Evolutionary conservation across 2,797 vertebrate genomes (phyloP).

Genomic region (Orientallactaga sibirica): DNA sequence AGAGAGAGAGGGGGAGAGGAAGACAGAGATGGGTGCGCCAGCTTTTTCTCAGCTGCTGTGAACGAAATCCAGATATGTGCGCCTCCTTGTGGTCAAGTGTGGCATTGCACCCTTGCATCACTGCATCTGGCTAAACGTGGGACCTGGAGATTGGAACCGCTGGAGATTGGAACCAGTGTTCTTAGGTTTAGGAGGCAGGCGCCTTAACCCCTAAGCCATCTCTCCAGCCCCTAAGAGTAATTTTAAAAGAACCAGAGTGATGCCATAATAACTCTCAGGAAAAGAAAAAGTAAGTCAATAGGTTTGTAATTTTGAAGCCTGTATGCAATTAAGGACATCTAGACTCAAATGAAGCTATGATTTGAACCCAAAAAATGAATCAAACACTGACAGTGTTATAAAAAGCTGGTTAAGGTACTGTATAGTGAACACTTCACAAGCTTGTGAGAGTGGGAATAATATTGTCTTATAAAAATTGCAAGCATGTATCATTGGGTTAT

Average conservation of each 20-base stretch:
- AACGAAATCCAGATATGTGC: no score
- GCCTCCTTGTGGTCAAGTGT: no score
- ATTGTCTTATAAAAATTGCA: conserved; percentile 38
- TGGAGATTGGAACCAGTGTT: no score
- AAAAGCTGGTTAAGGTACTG: not conserved
- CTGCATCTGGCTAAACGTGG: no score
- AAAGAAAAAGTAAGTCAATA: conserved; percentile 19
- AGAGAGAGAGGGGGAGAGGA: no score
- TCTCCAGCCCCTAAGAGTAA: not conserved
- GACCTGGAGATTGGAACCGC: no score
- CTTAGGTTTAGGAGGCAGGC: no score
- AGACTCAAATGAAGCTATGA: conserved; percentile 6
- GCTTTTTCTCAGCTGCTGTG: no score
- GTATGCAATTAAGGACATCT: conserved; percentile 20
- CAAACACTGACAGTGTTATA: not conserved
- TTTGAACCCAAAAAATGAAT: not conserved
- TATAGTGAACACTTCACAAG: not conserved
- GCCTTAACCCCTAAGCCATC: no score
- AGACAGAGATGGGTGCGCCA: no score
- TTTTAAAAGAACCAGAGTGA: not conserved
- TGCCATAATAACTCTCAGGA: not conserved
- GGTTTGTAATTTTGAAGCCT: not conserved
- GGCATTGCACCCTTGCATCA: no score
- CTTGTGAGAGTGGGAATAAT: not conserved
- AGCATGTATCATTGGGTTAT: not conserved